A percentile compares a stretch with the other conserved stretches of the same genome.
Evolutionary conservation across 2,113 vertebrate genomes (phyloP).

Genomic region (Panthera tigris): DNA sequence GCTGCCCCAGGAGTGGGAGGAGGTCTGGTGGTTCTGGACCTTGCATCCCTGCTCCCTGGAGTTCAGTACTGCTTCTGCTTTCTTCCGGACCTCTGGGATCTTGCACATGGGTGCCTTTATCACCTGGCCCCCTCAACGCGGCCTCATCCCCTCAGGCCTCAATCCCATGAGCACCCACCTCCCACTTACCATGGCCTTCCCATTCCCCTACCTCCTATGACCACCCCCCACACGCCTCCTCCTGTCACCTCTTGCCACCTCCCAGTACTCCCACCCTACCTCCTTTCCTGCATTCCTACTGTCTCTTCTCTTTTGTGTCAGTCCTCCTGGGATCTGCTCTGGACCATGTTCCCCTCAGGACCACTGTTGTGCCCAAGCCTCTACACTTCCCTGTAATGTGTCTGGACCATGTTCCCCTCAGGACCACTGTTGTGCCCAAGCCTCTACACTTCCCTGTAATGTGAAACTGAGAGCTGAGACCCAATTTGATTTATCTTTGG

Average conservation of each 20-base stretch:
- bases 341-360: fast-evolving
- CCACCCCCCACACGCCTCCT: not conserved
- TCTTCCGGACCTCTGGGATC: not conserved
- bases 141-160: not conserved
- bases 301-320: not conserved
- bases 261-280: not conserved
- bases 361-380: not conserved
- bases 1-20: not conserved
- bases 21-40: not conserved
- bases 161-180: not conserved
- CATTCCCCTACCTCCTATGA: not conserved
- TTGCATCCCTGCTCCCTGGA: not conserved
- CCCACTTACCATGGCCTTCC: not conserved
- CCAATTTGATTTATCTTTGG: not conserved
- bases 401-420: fast-evolving
- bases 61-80: not conserved
- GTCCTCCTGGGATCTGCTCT: not conserved
- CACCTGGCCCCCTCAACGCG: not conserved
- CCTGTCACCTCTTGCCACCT: not conserved
- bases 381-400: too few relatives aligned
- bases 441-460: not conserved
- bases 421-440: not conserved
- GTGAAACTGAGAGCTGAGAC: not conserved
- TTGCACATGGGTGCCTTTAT: not conserved
- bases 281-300: not conserved